Conservation (phyloP, 1,140 invertebrate genomes). For the Lanistes nyassanus region DNA sequence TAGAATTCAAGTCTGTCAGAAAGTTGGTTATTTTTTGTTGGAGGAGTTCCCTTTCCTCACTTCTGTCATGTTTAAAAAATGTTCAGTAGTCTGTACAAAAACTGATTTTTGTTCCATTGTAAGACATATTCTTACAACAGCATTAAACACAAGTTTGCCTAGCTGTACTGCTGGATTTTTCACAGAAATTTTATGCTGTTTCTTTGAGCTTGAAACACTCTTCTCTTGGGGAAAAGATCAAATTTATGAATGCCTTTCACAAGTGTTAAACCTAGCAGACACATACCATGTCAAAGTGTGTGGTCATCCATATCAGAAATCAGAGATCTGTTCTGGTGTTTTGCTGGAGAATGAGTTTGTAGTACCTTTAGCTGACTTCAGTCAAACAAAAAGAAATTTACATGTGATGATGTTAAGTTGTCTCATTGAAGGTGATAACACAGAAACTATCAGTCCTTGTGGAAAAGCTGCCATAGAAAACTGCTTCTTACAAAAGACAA, state of each 20-base stretch:
- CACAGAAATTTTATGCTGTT: constrained; percentile 3
- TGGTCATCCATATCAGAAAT: not conserved
- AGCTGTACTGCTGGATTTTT: not conserved
- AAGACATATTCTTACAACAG: too few species aligned
- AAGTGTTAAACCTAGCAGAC: constrained; percentile 9
- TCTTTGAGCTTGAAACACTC: constrained; percentile 3
- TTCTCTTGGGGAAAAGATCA: too few species aligned
- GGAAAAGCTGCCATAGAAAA: too few species aligned
- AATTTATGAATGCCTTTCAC: not conserved
- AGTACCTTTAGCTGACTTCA: too few species aligned
- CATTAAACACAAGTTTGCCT: too few species aligned
- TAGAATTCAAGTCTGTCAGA: constrained; percentile 2
- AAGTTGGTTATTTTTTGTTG: constrained; percentile 9
- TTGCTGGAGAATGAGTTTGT: not conserved
- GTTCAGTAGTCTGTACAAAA: not conserved
- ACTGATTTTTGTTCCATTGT: not conserved
- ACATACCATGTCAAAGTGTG: constrained; percentile 3
- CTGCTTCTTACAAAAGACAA: too few species aligned
- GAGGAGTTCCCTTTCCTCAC: not conserved
- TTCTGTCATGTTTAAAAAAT: constrained; percentile 7
- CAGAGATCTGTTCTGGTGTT: constrained; percentile 6
- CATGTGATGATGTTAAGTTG: too few species aligned
- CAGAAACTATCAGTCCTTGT: too few species aligned
- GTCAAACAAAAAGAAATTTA: too few species aligned
- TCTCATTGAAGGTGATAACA: too few species aligned